Conservation (phyloP, 2,113 vertebrate genomes). For the Calidris pygmaea region DNA sequence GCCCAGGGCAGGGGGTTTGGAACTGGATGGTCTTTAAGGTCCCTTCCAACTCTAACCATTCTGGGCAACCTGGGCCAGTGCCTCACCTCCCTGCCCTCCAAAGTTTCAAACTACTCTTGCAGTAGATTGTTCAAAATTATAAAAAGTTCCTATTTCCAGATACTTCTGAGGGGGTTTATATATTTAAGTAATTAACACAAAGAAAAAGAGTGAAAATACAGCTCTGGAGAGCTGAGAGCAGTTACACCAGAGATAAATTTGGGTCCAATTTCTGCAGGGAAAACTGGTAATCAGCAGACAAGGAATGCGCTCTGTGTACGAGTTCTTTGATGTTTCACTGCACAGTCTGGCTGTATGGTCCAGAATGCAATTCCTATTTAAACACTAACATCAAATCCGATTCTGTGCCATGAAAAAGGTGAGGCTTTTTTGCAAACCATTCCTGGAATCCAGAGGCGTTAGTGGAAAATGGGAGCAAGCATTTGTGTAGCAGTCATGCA, state of each 20-base stretch:
- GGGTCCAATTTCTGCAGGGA: not conserved
- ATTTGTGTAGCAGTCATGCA: not conserved
- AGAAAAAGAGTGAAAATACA: not conserved
- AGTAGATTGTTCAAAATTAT: not conserved
- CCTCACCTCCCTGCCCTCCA: not conserved
- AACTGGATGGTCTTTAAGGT: no score
- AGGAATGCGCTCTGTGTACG: rapidly evolving
- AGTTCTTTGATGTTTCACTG: not conserved
- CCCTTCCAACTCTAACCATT: no score
- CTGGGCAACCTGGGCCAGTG: no score
- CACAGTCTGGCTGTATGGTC: not conserved
- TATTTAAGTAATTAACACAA: not conserved
- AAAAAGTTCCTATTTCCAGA: not conserved
- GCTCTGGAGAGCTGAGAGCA: not conserved
- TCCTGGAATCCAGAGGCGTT: not conserved
- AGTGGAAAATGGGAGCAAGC: not conserved
- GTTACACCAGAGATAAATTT: not conserved
- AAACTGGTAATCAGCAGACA: not conserved
- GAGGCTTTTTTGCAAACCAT: not conserved
- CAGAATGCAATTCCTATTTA: not conserved
- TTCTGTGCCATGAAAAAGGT: not conserved
- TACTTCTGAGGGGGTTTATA: not conserved
- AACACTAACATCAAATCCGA: not conserved
- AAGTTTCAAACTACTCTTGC: not conserved
- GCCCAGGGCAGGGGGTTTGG: no score